phyloP scores from a whole-genome alignment of 2,888 invertebrate genomes.

The Colostygia pectinataria region DNA sequence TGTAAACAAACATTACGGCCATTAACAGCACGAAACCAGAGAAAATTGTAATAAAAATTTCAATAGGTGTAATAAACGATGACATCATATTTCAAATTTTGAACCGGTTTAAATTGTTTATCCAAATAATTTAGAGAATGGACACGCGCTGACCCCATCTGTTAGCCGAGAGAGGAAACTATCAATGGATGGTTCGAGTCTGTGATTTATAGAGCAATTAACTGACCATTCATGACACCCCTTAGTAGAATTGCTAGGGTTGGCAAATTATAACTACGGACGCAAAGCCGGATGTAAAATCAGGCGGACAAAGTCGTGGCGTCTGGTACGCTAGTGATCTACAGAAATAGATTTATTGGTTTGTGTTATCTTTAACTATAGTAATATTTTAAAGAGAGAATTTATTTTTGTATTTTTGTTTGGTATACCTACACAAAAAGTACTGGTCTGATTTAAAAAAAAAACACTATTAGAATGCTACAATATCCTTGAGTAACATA shows the following conservation, averaged over 20 bases:
- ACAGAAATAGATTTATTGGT: no score
- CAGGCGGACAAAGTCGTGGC: no score
- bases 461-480: no score
- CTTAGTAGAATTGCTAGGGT: conserved; percentile 31
- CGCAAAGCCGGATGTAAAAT: conserved; percentile 10
- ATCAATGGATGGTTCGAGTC: conserved; percentile 54
- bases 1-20: conserved; percentile 40
- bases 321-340: no score
- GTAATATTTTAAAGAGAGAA: no score
- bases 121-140: conserved; percentile 53
- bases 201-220: conserved; percentile 78
- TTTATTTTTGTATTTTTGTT: no score
- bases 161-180: conserved; percentile 53
- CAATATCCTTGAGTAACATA: no score
- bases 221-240: conserved; percentile 71
- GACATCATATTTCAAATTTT: conserved; percentile 41
- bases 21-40: conserved; percentile 58
- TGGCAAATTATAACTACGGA: conserved; percentile 1
- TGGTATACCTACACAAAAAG: no score
- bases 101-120: conserved; percentile 58
- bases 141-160: conserved; percentile 63
- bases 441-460: no score
- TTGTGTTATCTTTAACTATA: no score
- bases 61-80: conserved; percentile 55
- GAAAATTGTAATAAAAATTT: conserved; percentile 47